Percentiles rank a stretch among this genome's conserved stretches.
These are phyloP conservation scores for Hiodon alosoides DNA, from an alignment of 2,113 vertebrate genomes.

Conservation along the genomic window DNA sequence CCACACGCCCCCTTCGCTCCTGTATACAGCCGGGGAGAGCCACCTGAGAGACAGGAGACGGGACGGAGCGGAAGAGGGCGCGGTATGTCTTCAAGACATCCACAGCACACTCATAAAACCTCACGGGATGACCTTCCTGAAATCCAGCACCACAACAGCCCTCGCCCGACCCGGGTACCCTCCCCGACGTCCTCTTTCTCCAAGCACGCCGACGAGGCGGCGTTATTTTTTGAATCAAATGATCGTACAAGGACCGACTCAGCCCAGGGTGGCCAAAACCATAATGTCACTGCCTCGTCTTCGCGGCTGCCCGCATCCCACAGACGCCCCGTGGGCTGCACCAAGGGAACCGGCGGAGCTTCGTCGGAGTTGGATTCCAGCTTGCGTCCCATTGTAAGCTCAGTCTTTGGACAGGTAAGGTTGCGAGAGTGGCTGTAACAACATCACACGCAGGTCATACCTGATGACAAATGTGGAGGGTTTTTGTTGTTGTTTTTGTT, in stretches of 20 bases:
- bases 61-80: constrained; percentile 41
- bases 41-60: constrained; percentile 28
- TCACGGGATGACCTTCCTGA: constrained; percentile 36
- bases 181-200: constrained; percentile 47
- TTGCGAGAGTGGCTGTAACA: background rate
- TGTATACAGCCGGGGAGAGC: constrained; percentile 36
- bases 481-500: too few species aligned
- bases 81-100: constrained; percentile 45
- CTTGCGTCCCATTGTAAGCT: constrained; percentile 71
- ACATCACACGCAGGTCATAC: background rate
- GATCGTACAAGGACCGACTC: constrained; percentile 43
- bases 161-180: constrained; percentile 37
- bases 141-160: constrained; percentile 35
- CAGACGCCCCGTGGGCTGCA: constrained; percentile 54
- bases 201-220: constrained; percentile 47
- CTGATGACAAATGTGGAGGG: background rate
- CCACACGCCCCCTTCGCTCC: constrained; percentile 38
- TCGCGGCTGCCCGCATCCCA: constrained; percentile 39
- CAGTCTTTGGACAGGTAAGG: constrained; percentile 77
- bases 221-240: constrained; percentile 55
- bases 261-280: constrained; percentile 44
- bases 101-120: constrained; percentile 38
- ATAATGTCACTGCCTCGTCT: constrained; percentile 41
- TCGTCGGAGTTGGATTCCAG: constrained; percentile 57
- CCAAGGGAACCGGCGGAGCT: constrained; percentile 42